Evolutionary conservation across 2,888 invertebrate genomes (phyloP).

Genomic region (Nomada fucata): DNA sequence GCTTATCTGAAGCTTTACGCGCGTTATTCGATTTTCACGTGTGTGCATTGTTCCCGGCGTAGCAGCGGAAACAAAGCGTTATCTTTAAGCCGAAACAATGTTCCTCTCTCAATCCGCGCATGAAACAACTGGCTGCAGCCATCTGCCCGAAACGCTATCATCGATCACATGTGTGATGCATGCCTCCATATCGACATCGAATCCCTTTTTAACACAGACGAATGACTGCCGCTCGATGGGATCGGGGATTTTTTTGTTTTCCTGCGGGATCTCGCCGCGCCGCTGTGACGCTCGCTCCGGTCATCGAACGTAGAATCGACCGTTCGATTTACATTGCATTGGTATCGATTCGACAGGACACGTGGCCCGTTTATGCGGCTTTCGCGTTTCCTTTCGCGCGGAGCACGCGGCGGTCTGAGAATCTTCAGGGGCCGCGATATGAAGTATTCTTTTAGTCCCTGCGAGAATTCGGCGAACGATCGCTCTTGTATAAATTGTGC

Average conservation of each 20-base stretch:
- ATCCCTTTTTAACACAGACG: slow-evolving; percentile 80
- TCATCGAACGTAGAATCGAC: slow-evolving; percentile 51
- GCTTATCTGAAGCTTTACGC: slow-evolving; percentile 71
- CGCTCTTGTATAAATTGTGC: background rate
- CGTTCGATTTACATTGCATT: slow-evolving; percentile 59
- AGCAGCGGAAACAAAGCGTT: slow-evolving; percentile 73
- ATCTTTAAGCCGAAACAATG: slow-evolving; percentile 73
- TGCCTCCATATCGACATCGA: slow-evolving; percentile 70
- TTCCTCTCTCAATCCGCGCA: slow-evolving; percentile 71
- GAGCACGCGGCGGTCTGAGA: background rate
- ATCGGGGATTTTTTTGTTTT: slow-evolving; percentile 46
- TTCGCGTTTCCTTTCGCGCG: background rate
- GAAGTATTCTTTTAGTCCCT: background rate
- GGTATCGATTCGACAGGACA: slow-evolving; percentile 31
- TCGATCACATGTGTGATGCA: slow-evolving; percentile 73
- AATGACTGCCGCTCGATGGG: slow-evolving; percentile 70
- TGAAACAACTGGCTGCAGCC: slow-evolving; percentile 69
- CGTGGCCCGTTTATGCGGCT: slow-evolving; percentile 6
- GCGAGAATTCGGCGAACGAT: background rate
- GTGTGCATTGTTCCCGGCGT: slow-evolving; percentile 65
- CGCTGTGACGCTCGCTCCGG: slow-evolving; percentile 38
- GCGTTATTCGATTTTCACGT: slow-evolving; percentile 73
- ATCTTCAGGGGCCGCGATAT: background rate
- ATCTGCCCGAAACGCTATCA: slow-evolving; percentile 69
- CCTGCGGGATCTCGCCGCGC: slow-evolving; percentile 50